Evolutionary conservation across 2,888 invertebrate genomes (phyloP).

Genomic region (Chirona hameri): DNA sequence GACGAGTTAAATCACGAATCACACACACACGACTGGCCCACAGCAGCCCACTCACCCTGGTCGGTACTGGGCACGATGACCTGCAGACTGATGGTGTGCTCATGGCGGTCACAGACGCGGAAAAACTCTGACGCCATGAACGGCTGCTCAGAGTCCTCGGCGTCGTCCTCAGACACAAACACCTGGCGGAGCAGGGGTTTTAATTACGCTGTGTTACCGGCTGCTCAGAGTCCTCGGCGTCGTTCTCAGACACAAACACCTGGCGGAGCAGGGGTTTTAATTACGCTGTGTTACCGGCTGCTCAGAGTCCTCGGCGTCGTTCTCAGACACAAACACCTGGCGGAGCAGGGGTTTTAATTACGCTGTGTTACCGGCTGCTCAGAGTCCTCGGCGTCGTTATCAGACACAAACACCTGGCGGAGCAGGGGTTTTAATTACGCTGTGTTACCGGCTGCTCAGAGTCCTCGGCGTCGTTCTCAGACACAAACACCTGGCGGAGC

Average conservation of each 20-base stretch:
- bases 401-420: neutral
- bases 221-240: conserved; percentile 52
- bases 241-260: neutral
- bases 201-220: conserved; percentile 35
- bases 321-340: neutral
- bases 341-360: no score
- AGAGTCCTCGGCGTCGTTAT: conserved; percentile 49
- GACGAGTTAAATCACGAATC: no score
- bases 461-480: conserved; percentile 48
- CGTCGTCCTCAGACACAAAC: conserved; percentile 38
- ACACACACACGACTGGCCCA: neutral
- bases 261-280: neutral
- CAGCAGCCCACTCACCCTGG: conserved; percentile 50
- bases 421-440: no score
- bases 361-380: conserved; percentile 44
- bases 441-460: conserved; percentile 45
- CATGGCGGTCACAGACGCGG: conserved; percentile 56
- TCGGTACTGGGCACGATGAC: conserved; percentile 61
- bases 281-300: conserved; percentile 42
- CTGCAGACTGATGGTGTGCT: conserved; percentile 60
- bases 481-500: neutral
- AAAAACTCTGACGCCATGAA: conserved; percentile 53
- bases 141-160: conserved; percentile 52
- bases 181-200: neutral
- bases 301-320: conserved; percentile 51